Base-by-base conservation (phyloP, 2,113 vertebrate genomes). In the Emydocephalus ijimae region DNA sequence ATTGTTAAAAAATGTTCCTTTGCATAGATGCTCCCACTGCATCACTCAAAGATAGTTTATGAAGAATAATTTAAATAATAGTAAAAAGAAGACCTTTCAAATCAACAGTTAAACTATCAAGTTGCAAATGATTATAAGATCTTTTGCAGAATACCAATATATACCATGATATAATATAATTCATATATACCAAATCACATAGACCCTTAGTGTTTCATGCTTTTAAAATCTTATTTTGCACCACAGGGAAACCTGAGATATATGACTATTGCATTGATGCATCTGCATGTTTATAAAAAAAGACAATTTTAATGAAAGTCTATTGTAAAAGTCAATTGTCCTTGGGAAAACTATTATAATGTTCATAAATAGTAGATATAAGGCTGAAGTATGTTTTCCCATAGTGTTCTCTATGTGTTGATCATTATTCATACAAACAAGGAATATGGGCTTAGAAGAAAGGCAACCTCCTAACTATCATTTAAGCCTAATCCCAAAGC, bases 251-350 rank as follows among this genome's bases (percentile, higher is more conserved):
- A 26, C 21, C 45, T 48, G 7, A 59, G 85, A 69, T 59, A 69
- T 64, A 61, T 29, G 43, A 48, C 57, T 90, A 26, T 26, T 9
- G 14, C 64, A 48, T 52, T 69, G 64, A 90, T 90, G n/a, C 9
- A 69, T 69, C 89, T 39, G n/a, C 4, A 18, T 64, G 14, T 86
- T 56, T 91, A 23, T 59, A 12, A 87, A 34, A 50, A 9, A 29
- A 59, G 85, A 91, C 48, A 61, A 1, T 15, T 85, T 57, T 85
- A 86, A 48, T 87, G 92, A 93, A 94, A 89, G 26, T 39, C 18
- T 89, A 43, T 5, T 0, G 4, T n/a, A 59, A 55, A 59, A 92
- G 56, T 85, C 91, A 48, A 93, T 91, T 86, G 56, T 90, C 90
- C 54, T n/a, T 95, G 91, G 45, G 18, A 39, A 54, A 90, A 85